Percentiles rank a stretch among this genome's conserved stretches.
Evolutionary conservation across 1,140 invertebrate species (phyloP).

Genomic region (Hyles euphorbiae): DNA sequence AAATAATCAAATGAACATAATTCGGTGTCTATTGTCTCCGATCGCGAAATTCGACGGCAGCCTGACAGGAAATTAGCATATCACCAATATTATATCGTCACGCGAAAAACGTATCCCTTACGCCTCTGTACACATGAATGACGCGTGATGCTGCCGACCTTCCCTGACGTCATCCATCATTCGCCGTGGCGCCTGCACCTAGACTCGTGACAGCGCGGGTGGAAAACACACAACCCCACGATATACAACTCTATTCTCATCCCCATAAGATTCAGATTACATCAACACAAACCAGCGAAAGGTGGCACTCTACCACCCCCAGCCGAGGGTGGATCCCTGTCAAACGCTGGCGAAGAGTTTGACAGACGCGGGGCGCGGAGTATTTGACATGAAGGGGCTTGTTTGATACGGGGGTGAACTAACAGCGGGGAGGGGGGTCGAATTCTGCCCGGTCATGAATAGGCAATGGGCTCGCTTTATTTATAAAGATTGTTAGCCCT

Average conservation of each 20-base stretch:
- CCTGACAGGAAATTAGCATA: conserved; percentile 68
- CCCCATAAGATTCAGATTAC: conserved; percentile 23
- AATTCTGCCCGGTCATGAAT: conserved; percentile 74
- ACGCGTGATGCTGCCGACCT: conserved; percentile 73
- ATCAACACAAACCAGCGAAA: conserved; percentile 24
- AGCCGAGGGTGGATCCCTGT: conserved; percentile 71
- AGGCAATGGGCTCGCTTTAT: conserved; percentile 73
- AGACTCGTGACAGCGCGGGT: conserved; percentile 69
- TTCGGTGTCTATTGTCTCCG: conserved; percentile 5
- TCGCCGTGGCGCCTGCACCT: conserved; percentile 72
- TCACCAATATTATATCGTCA: conserved; percentile 75
- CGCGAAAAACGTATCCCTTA: conserved; percentile 74
- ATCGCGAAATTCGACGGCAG: conserved; percentile 40
- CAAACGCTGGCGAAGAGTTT: conserved; percentile 74
- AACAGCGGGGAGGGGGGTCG: conserved; percentile 44
- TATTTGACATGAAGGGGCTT: conserved; percentile 75
- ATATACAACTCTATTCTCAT: conserved; percentile 29
- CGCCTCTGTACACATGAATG: conserved; percentile 74
- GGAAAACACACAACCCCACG: conserved; percentile 25
- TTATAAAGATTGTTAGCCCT: conserved; percentile 71
- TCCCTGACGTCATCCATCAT: conserved; percentile 74
- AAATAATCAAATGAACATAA: too few relatives aligned
- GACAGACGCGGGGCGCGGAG: conserved; percentile 73
- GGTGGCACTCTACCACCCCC: conserved; percentile 64
- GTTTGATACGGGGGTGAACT: conserved; percentile 70